These are phyloP conservation scores for Daktulosphaira vitifoliae DNA, from an alignment of 1,140 invertebrate genomes.

Conservation along the genomic window DNA sequence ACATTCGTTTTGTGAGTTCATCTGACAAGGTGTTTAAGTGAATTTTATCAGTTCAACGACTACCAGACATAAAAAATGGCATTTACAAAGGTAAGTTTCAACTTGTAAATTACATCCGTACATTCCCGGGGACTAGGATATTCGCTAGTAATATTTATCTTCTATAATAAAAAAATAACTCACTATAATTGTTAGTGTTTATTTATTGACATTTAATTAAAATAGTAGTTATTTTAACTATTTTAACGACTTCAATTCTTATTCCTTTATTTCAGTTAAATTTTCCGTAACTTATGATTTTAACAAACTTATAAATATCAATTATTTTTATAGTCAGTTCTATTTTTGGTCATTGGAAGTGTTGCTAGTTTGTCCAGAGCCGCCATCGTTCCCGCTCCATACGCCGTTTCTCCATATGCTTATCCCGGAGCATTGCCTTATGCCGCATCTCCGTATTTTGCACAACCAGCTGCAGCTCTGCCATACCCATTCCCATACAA, in stretches of 20 bases:
- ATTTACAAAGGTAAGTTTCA: slow-evolving; percentile 7
- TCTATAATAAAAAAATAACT: no score
- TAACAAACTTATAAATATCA: no score
- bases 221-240: no score
- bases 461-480: neutral
- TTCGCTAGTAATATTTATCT: no score
- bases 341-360: neutral
- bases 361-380: neutral
- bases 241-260: no score
- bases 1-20: neutral
- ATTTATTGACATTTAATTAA: no score
- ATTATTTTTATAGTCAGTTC: no score
- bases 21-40: neutral
- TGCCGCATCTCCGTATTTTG: slow-evolving; percentile 21
- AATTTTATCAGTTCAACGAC: neutral
- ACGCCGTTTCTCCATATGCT: neutral
- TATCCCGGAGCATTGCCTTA: slow-evolving; percentile 25
- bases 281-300: neutral
- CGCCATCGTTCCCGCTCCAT: neutral
- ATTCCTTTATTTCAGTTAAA: neutral
- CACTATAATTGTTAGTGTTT: no score
- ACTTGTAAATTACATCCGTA: no score
- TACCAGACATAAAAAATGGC: slow-evolving; percentile 1
- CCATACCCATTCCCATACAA: slow-evolving; percentile 21
- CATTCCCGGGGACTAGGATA: no score